These are phyloP conservation scores for Acrocephalus arundinaceus DNA, from an alignment of 2,113 vertebrate genomes.

Conservation along the genomic window DNA sequence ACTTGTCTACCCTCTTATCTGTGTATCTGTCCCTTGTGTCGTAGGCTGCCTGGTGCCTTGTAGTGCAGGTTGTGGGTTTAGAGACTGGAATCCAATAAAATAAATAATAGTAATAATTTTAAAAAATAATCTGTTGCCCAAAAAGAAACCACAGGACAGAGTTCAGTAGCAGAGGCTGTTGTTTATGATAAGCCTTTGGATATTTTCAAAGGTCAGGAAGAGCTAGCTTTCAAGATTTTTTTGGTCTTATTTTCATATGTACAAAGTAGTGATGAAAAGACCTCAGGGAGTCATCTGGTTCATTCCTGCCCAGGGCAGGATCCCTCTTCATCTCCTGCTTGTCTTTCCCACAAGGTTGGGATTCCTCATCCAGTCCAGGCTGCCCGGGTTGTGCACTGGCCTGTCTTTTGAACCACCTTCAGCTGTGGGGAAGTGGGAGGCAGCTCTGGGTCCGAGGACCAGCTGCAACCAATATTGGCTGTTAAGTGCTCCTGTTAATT, in stretches of 20 bases:
- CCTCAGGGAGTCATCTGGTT: neutral
- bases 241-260: neutral
- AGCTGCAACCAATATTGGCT: neutral
- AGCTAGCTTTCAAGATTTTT: neutral
- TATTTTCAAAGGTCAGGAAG: neutral
- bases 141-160: neutral
- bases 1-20: fast-evolving
- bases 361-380: neutral
- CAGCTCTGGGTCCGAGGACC: neutral
- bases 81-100: neutral
- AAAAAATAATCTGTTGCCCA: neutral
- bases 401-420: neutral
- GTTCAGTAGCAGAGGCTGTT: neutral
- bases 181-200: neutral
- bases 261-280: neutral
- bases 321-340: neutral
- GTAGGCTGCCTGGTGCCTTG: neutral
- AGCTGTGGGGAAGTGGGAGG: neutral
- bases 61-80: neutral
- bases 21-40: neutral
- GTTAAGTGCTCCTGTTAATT: neutral
- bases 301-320: neutral
- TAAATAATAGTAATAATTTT: neutral
- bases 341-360: neutral
- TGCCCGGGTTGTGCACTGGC: neutral